These are phyloP conservation scores for Trachemys scripta DNA, from an alignment of 2,113 vertebrate species.

Conservation along the genomic window DNA sequence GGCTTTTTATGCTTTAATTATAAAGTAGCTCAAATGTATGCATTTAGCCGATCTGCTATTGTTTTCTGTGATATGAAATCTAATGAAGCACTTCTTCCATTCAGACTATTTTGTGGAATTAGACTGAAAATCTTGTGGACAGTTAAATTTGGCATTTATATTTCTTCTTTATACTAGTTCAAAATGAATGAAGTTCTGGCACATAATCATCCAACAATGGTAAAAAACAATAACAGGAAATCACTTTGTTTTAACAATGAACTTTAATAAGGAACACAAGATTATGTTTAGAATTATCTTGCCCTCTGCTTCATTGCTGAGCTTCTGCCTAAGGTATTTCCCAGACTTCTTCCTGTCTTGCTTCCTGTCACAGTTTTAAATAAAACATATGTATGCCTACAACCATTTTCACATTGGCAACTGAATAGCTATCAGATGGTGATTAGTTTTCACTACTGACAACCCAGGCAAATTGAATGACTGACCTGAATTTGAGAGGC, in stretches of 20 bases:
- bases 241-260: neutral
- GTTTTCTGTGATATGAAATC: neutral
- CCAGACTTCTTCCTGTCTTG: neutral
- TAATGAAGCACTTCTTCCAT: neutral
- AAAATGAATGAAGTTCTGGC: neutral
- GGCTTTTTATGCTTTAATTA: neutral
- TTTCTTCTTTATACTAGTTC: neutral
- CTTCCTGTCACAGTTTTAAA: slow-evolving; percentile 10
- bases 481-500: neutral
- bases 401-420: slow-evolving; percentile 5
- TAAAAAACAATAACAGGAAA: neutral
- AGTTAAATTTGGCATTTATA: neutral
- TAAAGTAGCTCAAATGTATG: neutral
- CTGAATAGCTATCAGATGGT: neutral
- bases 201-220: neutral
- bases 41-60: neutral
- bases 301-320: neutral
- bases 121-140: neutral
- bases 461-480: neutral
- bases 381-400: neutral
- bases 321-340: neutral
- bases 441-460: neutral
- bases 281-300: neutral
- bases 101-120: neutral
- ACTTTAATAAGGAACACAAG: neutral